Evolutionary conservation across 2,113 vertebrate species (phyloP).

Genomic region (Pygoscelis adeliae): DNA sequence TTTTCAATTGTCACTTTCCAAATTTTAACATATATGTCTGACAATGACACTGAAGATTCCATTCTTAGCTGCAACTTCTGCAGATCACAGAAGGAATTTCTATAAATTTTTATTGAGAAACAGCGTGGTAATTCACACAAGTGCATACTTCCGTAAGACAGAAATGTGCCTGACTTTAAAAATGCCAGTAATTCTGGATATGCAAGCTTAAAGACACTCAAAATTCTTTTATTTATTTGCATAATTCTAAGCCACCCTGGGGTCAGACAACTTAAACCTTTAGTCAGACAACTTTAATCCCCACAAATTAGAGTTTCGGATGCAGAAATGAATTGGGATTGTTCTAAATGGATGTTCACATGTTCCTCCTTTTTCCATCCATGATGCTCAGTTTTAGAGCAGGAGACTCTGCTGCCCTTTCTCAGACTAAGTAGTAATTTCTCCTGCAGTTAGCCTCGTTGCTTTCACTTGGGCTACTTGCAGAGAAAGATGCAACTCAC

Average conservation of each 20-base stretch:
- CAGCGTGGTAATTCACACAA: neutral
- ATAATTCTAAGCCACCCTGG: neutral
- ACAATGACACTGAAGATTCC: neutral
- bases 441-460: neutral
- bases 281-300: neutral
- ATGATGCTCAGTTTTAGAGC: neutral
- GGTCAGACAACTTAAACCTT: neutral
- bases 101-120: neutral
- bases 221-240: neutral
- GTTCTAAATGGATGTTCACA: neutral
- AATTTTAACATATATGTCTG: neutral
- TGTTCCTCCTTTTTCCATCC: neutral
- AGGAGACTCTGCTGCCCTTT: neutral
- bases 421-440: neutral
- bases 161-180: neutral
- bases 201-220: neutral
- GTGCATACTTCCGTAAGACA: neutral
- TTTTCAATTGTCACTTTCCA: neutral
- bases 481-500: neutral
- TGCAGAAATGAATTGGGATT: neutral
- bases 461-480: neutral
- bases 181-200: neutral
- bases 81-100: neutral
- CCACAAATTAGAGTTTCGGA: neutral
- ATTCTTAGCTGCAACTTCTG: neutral